Evolutionary conservation across 2,113 vertebrate species (phyloP), one percentile per base, ranked within the genome.

Genomic region (Rhinoptilus africanus): DNA sequence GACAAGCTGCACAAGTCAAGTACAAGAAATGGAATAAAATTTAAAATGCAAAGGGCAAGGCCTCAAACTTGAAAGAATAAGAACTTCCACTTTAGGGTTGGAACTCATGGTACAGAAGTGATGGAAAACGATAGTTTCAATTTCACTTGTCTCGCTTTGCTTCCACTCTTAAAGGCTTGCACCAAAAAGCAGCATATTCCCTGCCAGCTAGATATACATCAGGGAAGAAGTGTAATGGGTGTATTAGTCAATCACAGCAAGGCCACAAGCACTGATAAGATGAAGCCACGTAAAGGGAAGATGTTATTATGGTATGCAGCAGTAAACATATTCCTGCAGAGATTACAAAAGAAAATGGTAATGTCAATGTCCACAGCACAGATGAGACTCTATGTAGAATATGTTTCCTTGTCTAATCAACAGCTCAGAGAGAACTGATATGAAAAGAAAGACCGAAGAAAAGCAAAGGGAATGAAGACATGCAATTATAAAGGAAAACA

Each of bases 171-270:
- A 47, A 85, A 81, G 66, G 32, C 17, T 43, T 57, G 28, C 56
- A 71, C 50, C n/a, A 37, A 69, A 89, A 87, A 89, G 41, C 59
- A 81, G 64, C 47, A 48, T 20, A 59, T 53, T 80, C 53, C 72
- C 23, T 76, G 79, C 48, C 50, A 85, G 59, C 35, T 39, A 77
- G 84, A 77, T 39, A 89, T 5, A 53, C 18, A 45, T 57, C 53
- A 84, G 54, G 54, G 43, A 76, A 60, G 48, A 72, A 91, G 21
- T 57, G 39, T 34, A 80, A 84, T n/a, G 63, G 39, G 18, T 72
- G 13, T 74, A 66, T 88, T 74, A 96, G 78, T 92, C 71, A 88
- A 34, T 73, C 93, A 51, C 86, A 96, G 75, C 53, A 80, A 76
- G 75, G 72, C 35, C 67, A 88, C 53, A 80, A 92, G 54, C 24